Conservation (phyloP, 2,113 vertebrate genomes). For the Pavo muticus region DNA sequence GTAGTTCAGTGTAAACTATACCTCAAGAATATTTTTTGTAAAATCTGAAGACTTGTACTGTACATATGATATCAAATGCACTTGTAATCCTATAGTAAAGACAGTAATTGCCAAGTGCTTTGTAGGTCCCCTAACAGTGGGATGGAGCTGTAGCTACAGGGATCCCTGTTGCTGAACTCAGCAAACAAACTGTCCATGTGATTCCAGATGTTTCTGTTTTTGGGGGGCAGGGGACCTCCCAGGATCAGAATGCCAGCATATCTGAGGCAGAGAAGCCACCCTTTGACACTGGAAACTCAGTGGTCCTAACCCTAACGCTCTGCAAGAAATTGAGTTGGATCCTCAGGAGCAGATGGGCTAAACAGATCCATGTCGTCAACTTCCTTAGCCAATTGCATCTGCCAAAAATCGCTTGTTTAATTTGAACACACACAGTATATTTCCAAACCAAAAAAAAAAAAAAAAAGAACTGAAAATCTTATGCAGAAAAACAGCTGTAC, state of each 20-base stretch:
- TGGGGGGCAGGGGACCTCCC: constrained; percentile 62
- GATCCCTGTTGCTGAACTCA: constrained; percentile 72
- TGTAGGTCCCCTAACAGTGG: constrained; percentile 57
- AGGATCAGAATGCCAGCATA: constrained; percentile 59
- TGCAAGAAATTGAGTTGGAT: constrained; percentile 46
- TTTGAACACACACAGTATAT: background rate
- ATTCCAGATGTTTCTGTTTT: constrained; percentile 75
- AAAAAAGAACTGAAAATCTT: background rate
- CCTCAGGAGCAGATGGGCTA: constrained; percentile 1
- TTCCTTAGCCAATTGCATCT: constrained; percentile 8
- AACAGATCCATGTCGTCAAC: constrained; percentile 18
- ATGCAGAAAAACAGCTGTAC: constrained; percentile 44
- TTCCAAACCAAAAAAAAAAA: background rate
- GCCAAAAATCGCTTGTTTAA: constrained; percentile 32
- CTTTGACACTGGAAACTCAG: constrained; percentile 57
- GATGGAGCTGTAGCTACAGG: constrained; percentile 40
- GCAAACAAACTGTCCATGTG: constrained; percentile 68
- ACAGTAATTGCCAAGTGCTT: constrained; percentile 47
- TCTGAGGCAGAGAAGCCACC: constrained; percentile 48
- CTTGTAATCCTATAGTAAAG: constrained; percentile 35
- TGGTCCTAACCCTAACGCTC: constrained; percentile 32
- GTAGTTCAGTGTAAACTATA: constrained; percentile 21
- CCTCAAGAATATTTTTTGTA: constrained; percentile 10
- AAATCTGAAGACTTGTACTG: background rate
- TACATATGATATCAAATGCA: background rate